These are phyloP conservation scores for Phragmatobia fuliginosa DNA, from an alignment of 2,888 invertebrate genomes.

Conservation along the genomic window DNA sequence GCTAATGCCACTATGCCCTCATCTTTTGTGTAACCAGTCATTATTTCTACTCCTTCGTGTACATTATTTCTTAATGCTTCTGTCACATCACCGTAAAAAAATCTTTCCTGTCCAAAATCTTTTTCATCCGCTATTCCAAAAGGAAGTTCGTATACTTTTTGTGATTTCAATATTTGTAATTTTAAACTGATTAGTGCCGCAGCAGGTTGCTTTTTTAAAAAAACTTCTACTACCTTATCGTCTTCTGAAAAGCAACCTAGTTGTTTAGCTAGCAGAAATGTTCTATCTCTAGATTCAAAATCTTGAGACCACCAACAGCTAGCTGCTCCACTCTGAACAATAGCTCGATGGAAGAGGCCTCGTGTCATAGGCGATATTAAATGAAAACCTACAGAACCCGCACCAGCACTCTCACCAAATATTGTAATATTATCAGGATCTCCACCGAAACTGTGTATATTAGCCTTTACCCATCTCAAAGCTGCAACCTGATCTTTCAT, in stretches of 20 bases:
- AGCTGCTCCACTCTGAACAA: constrained; percentile 4
- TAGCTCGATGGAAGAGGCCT: constrained; percentile 16
- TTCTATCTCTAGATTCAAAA: not conserved
- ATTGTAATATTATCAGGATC: constrained; percentile 38
- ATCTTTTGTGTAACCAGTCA: constrained; percentile 1
- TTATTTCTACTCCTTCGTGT: not conserved
- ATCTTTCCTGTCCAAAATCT: constrained; percentile 2
- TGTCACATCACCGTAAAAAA: constrained; percentile 1
- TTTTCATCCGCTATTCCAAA: constrained; percentile 1
- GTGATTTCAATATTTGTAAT: not conserved
- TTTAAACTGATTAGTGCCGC: not conserved
- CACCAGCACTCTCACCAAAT: constrained; percentile 9
- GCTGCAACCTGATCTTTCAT: constrained; percentile 63
- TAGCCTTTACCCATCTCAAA: constrained; percentile 58
- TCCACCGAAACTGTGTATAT: constrained; percentile 55
- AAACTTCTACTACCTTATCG: not conserved
- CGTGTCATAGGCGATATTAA: constrained; percentile 20
- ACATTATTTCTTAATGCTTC: not conserved
- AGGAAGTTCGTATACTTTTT: not conserved
- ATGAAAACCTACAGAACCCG: constrained; percentile 4
- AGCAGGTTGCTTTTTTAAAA: not conserved
- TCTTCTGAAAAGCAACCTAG: not conserved
- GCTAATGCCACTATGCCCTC: not conserved
- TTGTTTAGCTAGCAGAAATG: not conserved
- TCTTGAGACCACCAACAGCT: constrained; percentile 1